Evolutionary conservation across 2,113 vertebrate species (phyloP).

Genomic region (Atlantisia rogersi): DNA sequence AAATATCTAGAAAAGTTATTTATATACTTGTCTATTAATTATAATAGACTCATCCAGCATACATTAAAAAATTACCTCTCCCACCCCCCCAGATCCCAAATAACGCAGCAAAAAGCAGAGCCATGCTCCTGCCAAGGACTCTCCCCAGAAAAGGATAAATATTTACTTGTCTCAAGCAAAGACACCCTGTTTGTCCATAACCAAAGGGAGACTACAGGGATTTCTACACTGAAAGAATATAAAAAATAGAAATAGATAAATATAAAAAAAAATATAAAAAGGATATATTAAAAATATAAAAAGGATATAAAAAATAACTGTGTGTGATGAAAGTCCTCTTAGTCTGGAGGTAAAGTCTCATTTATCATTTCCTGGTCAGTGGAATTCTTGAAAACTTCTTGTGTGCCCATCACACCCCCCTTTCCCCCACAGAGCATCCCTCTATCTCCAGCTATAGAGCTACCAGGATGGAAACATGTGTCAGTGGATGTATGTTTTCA

Average conservation of each 20-base stretch:
- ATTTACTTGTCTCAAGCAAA: background rate
- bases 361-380: background rate
- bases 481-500: background rate
- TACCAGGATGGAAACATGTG: background rate
- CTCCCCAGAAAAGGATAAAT: background rate
- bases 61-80: background rate
- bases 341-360: background rate
- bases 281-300: too few relatives aligned
- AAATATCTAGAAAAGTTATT: background rate
- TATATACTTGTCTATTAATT: background rate
- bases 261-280: too few relatives aligned
- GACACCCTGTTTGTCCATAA: background rate
- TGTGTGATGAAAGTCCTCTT: background rate
- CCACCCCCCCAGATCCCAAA: background rate
- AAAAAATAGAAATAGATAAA: too few relatives aligned
- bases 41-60: background rate
- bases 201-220: background rate
- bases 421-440: background rate
- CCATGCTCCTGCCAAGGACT: background rate
- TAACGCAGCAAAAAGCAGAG: background rate
- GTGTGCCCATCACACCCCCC: rapidly evolving
- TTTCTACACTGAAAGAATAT: background rate
- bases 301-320: background rate
- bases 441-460: background rate
- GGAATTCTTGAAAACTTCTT: background rate